Percentiles rank a stretch among this genome's conserved stretches.
These are phyloP conservation scores for Strix aluco DNA, from an alignment of 2,113 vertebrate genomes.

Conservation along the genomic window DNA sequence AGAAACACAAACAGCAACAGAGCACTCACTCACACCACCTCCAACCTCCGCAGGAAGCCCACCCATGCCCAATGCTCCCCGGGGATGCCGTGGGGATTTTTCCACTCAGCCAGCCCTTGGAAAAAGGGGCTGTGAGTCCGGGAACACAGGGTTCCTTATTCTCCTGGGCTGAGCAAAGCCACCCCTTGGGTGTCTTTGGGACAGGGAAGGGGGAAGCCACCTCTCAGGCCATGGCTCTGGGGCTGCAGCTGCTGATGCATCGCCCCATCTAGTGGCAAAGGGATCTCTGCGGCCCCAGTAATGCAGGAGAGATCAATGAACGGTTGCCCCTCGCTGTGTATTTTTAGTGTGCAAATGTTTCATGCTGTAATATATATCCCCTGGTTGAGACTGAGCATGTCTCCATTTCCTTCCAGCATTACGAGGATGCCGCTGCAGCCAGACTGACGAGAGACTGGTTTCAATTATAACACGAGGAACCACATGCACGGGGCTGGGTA, in stretches of 20 bases:
- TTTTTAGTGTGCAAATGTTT: conserved; percentile 24
- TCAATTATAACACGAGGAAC: conserved; percentile 18
- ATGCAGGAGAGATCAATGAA: background rate
- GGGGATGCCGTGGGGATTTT: rapidly evolving
- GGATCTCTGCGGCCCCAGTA: background rate
- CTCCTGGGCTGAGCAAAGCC: background rate
- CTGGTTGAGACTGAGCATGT: background rate
- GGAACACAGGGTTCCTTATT: rapidly evolving
- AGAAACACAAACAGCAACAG: background rate
- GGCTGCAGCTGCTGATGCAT: conserved; percentile 16
- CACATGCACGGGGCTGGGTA: background rate
- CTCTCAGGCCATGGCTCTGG: background rate
- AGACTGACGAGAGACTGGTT: background rate
- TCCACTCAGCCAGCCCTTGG: background rate
- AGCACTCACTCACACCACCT: rapidly evolving
- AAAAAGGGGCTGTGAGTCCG: rapidly evolving
- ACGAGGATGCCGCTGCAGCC: conserved; percentile 45
- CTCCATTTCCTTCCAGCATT: conserved; percentile 16
- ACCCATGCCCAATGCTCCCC: rapidly evolving
- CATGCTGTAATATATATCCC: background rate
- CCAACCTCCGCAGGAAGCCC: background rate
- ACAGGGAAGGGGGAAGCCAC: background rate
- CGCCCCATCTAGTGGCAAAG: conserved; percentile 60
- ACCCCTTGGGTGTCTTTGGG: rapidly evolving
- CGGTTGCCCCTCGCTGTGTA: background rate